phyloP scores from a whole-genome alignment of 2,113 vertebrate genomes.

The Excalfactoria chinensis region DNA sequence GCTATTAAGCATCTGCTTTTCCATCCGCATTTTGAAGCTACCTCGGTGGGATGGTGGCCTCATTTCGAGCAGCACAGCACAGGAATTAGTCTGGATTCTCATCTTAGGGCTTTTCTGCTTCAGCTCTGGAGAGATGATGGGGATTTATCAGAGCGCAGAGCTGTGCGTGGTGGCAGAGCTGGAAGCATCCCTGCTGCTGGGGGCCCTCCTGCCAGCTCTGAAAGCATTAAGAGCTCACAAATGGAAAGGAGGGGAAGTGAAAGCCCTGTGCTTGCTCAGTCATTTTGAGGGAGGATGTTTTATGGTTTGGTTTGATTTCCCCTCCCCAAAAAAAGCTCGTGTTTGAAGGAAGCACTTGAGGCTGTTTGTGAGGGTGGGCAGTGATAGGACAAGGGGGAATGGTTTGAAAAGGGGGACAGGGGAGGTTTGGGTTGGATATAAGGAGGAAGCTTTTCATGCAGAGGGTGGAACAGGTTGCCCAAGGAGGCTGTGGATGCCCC shows the following conservation, averaged over 20 bases:
- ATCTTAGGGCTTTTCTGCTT: not conserved
- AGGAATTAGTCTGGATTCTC: too few species aligned
- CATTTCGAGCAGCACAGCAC: not conserved
- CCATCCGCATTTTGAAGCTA: accelerated
- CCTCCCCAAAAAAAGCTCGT: not conserved
- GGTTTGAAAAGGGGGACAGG: too few species aligned
- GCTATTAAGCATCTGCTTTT: too few species aligned
- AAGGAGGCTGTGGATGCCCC: too few species aligned
- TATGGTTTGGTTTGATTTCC: not conserved
- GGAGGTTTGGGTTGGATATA: too few species aligned
- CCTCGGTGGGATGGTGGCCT: not conserved
- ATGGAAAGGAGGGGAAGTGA: not conserved
- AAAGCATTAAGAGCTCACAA: not conserved
- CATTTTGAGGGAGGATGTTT: not conserved
- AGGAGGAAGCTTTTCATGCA: too few species aligned
- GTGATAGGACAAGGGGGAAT: too few species aligned
- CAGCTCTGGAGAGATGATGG: not conserved
- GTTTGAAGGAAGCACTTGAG: not conserved
- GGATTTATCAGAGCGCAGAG: not conserved
- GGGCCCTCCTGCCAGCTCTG: not conserved
- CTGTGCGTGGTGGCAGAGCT: not conserved
- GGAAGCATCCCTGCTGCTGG: not conserved
- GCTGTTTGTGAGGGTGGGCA: too few species aligned
- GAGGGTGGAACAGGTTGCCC: too few species aligned
- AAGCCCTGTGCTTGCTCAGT: not conserved